Conservation (phyloP, 2,888 invertebrate species). For the Palloptera scutellata region DNA sequence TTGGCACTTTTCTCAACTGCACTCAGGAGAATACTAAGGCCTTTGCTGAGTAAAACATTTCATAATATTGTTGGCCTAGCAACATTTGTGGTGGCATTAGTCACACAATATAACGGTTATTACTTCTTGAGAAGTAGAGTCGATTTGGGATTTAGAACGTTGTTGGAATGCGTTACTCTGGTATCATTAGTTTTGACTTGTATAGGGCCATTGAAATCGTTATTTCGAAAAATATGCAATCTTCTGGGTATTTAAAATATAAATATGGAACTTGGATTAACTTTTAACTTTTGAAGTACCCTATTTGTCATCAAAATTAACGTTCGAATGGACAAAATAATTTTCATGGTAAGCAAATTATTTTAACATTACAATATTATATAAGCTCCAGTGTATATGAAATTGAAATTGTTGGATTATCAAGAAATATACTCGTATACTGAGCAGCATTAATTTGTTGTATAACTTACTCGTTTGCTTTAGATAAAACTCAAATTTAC, state of each 20-base stretch:
- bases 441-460: no score
- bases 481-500: no score
- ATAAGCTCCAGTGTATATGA: no score
- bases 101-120: constrained; percentile 56
- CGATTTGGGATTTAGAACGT: constrained; percentile 43
- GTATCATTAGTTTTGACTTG: constrained; percentile 49
- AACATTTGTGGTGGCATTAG: constrained; percentile 52
- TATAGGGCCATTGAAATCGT: constrained; percentile 51
- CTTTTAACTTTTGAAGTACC: no score
- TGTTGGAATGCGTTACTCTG: constrained; percentile 51
- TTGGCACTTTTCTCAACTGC: constrained; percentile 46
- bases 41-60: constrained; percentile 53
- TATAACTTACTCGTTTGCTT: no score
- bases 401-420: no score
- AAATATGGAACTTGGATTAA: no score
- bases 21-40: constrained; percentile 42
- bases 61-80: constrained; percentile 52
- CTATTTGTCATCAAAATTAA: no score
- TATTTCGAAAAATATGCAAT: constrained; percentile 45
- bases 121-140: constrained; percentile 47
- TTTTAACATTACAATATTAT: no score
- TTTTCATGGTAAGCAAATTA: no score
- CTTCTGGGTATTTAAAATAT: background rate
- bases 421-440: no score
- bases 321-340: no score